phyloP scores from a whole-genome alignment of 2,888 invertebrate species.

The Hyles lineata region DNA sequence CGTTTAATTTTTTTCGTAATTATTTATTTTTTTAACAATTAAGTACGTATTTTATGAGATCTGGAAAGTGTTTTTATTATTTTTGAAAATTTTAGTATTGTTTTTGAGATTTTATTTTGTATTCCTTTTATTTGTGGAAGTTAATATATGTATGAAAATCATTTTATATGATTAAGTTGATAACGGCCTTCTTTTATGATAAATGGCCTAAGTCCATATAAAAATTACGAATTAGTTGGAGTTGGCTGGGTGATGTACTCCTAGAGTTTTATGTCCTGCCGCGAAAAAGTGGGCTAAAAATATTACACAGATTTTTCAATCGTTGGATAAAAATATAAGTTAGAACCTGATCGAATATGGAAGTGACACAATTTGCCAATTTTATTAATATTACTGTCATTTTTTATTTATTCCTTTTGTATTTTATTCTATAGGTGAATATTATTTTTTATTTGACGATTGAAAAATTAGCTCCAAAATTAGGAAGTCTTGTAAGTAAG shows the following conservation, averaged over 20 bases:
- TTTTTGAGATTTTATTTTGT: constrained; percentile 4
- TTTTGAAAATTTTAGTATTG: not conserved
- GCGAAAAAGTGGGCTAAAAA: not conserved
- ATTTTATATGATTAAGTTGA: not conserved
- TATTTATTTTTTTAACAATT: not conserved
- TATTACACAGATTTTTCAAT: too few species aligned
- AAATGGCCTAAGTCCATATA: not conserved
- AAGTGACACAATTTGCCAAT: too few species aligned
- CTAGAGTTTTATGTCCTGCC: too few species aligned
- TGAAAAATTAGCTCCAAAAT: too few species aligned
- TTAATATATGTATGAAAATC: not conserved
- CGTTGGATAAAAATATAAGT: too few species aligned
- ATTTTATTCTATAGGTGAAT: too few species aligned
- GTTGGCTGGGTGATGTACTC: too few species aligned
- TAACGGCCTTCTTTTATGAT: not conserved
- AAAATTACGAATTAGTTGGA: not conserved
- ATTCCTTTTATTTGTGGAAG: not conserved
- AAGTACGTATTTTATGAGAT: not conserved
- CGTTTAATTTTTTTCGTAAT: not conserved
- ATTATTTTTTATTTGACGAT: too few species aligned
- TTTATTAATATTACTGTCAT: too few species aligned
- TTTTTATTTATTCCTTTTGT: too few species aligned
- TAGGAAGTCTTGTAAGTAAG: too few species aligned
- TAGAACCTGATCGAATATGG: too few species aligned
- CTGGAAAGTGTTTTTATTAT: not conserved